phyloP scores from a whole-genome alignment of 2,797 vertebrate species.

The Rhadinocentrus ornatus region DNA sequence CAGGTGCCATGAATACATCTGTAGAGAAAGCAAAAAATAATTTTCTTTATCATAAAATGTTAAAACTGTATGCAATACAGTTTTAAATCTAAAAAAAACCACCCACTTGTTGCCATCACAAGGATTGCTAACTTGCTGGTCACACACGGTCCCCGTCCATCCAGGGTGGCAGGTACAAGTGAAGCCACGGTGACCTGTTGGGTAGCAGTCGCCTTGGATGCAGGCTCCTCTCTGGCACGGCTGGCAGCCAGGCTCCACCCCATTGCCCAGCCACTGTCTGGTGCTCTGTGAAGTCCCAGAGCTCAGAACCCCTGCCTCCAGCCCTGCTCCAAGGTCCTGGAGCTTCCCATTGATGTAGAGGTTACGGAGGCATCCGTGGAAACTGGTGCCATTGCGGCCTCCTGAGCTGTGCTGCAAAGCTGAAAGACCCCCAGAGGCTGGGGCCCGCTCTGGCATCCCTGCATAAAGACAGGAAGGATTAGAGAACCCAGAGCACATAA shows the following conservation, averaged over 20 bases:
- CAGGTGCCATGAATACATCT: constrained; percentile 96
- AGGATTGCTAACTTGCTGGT: constrained; percentile 93
- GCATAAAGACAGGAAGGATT: constrained; percentile 14
- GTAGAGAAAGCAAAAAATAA: background rate
- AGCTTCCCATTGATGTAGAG: constrained; percentile 95
- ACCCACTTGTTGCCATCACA: constrained; percentile 98
- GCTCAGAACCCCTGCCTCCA: constrained; percentile 81
- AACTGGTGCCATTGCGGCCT: constrained; percentile 90
- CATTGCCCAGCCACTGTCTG: constrained; percentile 87
- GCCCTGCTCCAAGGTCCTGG: constrained; percentile 91
- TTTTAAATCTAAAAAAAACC: background rate
- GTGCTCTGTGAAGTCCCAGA: constrained; percentile 84
- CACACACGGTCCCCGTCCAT: constrained; percentile 91
- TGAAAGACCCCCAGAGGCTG: constrained; percentile 79
- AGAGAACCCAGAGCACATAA: background rate
- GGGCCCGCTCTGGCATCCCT: constrained; percentile 93
- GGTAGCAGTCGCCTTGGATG: constrained; percentile 90
- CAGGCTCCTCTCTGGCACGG: constrained; percentile 93
- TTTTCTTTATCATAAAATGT: background rate
- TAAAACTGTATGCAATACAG: background rate
- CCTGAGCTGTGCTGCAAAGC: constrained; percentile 89
- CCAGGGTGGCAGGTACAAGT: constrained; percentile 94
- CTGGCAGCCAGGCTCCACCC: constrained; percentile 94
- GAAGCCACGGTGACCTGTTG: constrained; percentile 89
- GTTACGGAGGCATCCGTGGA: constrained; percentile 95